A percentile compares a stretch with the other conserved stretches of the same genome.
Evolutionary conservation across 2,113 vertebrate species (phyloP).

Genomic region (Amphiprion percula): DNA sequence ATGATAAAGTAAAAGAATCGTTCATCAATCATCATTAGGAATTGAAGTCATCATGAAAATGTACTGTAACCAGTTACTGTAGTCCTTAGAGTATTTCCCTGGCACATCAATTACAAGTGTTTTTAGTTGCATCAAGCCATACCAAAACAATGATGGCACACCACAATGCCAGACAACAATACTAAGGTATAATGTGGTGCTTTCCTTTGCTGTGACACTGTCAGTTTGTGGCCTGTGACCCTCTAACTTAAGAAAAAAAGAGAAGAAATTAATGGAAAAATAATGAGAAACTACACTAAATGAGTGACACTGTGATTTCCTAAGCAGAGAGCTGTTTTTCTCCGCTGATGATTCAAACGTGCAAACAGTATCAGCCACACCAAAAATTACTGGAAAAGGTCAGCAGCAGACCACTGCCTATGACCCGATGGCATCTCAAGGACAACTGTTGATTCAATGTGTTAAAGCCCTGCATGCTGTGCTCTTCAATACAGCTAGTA

Average conservation of each 20-base stretch:
- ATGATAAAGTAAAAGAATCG: background rate
- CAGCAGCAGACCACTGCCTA: background rate
- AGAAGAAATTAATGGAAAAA: too few relatives aligned
- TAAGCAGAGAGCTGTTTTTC: too few relatives aligned
- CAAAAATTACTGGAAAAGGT: background rate
- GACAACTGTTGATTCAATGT: background rate
- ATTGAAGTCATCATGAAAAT: background rate
- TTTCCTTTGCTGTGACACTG: background rate
- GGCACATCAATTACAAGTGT: background rate
- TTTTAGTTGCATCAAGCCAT: background rate
- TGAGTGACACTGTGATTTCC: too few relatives aligned
- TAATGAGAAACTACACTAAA: too few relatives aligned
- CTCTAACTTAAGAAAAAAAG: background rate
- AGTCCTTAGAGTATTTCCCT: background rate
- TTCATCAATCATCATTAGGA: background rate
- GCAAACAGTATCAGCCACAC: too few relatives aligned
- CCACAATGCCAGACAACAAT: background rate
- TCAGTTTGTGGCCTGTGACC: too few relatives aligned
- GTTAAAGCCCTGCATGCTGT: background rate
- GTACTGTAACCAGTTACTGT: background rate
- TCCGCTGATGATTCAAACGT: too few relatives aligned
- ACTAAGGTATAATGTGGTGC: too few relatives aligned
- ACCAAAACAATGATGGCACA: background rate
- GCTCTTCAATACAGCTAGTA: background rate
- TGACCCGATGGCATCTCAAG: background rate